A percentile compares a stretch with the other conserved stretches of the same genome.
Evolutionary conservation across 2,888 invertebrate genomes (phyloP).

Genomic region (Cataglyphis albicans): DNA sequence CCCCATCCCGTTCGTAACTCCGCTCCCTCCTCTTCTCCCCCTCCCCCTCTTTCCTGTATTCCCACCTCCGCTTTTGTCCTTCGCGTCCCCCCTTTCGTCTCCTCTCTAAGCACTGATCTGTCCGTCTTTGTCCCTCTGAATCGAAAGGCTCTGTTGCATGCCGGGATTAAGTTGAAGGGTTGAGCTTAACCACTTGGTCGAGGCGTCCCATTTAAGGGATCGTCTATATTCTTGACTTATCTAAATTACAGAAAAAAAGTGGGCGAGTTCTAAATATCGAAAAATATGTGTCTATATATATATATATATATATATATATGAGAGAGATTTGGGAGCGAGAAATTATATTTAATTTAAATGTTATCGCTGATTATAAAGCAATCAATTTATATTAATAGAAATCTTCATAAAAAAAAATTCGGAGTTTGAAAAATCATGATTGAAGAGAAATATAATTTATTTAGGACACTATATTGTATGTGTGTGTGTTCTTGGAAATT

Average conservation of each 20-base stretch:
- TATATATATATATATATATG: too few relatives aligned
- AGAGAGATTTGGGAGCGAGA: neutral
- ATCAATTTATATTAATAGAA: neutral
- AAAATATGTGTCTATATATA: neutral
- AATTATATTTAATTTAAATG: neutral
- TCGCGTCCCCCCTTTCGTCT: conserved; percentile 69
- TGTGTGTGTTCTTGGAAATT: neutral
- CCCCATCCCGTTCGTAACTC: conserved; percentile 72
- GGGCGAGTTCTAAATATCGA: neutral
- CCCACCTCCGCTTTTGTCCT: conserved; percentile 52
- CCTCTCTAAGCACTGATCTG: conserved; percentile 74
- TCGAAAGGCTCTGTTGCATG: conserved; percentile 79
- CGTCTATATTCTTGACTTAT: conserved; percentile 17
- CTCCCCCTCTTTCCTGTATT: conserved; percentile 72
- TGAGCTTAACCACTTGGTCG: conserved; percentile 73
- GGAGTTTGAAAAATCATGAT: neutral
- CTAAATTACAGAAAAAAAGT: neutral
- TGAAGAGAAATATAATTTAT: neutral
- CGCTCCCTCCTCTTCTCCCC: conserved; percentile 68
- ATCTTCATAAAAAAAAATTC: neutral
- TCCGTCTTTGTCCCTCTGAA: conserved; percentile 64
- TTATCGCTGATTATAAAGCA: neutral
- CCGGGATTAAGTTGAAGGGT: conserved; percentile 81
- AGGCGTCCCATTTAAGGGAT: conserved; percentile 60
- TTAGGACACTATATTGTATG: neutral